These are phyloP conservation scores for Sebastolobus alascanus DNA, from an alignment of 2,797 vertebrate species.

Conservation along the genomic window DNA sequence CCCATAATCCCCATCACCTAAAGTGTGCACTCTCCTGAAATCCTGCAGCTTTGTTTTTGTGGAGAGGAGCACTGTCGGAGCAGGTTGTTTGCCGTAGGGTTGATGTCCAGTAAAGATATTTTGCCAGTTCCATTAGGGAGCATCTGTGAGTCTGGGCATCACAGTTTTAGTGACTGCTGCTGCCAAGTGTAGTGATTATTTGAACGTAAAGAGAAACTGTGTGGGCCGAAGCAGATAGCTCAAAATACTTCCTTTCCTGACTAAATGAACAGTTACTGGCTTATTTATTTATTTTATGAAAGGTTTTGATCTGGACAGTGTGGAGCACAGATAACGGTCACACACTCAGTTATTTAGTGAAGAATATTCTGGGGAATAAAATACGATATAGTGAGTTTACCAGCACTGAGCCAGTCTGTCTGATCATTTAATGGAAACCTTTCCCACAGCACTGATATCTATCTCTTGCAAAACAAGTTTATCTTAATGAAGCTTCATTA, in stretches of 20 bases:
- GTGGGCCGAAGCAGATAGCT: background rate
- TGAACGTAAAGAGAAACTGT: constrained; percentile 16
- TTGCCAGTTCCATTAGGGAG: constrained; percentile 52
- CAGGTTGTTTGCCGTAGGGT: background rate
- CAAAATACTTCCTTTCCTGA: background rate
- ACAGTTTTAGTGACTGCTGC: background rate
- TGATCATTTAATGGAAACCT: background rate
- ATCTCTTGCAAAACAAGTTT: background rate
- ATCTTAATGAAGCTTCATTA: constrained; percentile 22
- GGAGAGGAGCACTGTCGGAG: background rate
- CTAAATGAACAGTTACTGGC: background rate
- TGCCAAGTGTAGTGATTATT: constrained; percentile 40
- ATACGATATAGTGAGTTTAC: background rate
- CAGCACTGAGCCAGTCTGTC: background rate
- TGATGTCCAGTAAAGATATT: constrained; percentile 1
- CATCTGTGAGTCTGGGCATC: constrained; percentile 44
- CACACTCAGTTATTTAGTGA: background rate
- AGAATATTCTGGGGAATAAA: background rate
- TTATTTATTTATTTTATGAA: background rate
- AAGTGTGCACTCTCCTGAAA: background rate
- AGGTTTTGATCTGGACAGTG: background rate
- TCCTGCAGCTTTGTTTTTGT: background rate
- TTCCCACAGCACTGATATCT: background rate
- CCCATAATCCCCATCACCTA: background rate
- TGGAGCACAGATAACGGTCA: background rate